These are phyloP conservation scores for Lasioglossum vierecki DNA, from an alignment of 2,888 invertebrate genomes.

Conservation along the genomic window DNA sequence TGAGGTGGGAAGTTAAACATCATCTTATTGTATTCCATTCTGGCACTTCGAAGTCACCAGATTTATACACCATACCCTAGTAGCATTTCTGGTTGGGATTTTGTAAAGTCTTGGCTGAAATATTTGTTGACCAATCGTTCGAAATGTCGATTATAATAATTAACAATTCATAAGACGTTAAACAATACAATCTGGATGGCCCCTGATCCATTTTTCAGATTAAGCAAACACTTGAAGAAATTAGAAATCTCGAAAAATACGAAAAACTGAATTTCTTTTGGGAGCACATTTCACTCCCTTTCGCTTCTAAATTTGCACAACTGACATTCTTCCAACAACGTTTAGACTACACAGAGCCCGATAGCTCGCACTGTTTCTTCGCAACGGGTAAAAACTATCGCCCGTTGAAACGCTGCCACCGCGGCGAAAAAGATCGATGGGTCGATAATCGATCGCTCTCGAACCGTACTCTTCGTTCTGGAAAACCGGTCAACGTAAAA, in stretches of 20 bases:
- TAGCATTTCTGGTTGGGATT: too few relatives aligned
- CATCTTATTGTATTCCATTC: background rate
- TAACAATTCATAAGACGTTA: too few relatives aligned
- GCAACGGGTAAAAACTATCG: background rate
- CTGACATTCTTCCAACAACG: background rate
- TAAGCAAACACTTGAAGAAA: too few relatives aligned
- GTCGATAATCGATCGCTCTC: background rate
- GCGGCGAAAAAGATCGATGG: background rate
- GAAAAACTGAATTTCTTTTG: background rate
- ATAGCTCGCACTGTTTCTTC: background rate
- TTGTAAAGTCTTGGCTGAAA: too few relatives aligned
- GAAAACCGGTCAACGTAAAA: conserved; percentile 31
- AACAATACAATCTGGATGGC: too few relatives aligned
- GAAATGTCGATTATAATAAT: too few relatives aligned
- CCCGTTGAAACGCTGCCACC: background rate
- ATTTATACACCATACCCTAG: background rate
- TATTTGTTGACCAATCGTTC: too few relatives aligned
- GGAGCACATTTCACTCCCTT: background rate
- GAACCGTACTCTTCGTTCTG: conserved; percentile 8
- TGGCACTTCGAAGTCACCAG: background rate
- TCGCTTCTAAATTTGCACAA: background rate
- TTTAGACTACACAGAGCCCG: too few relatives aligned
- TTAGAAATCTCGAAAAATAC: too few relatives aligned
- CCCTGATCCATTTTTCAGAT: too few relatives aligned
- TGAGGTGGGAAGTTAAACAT: background rate